Conservation (phyloP, 2,888 invertebrate genomes). For the Trissolcus brochymenae region DNA sequence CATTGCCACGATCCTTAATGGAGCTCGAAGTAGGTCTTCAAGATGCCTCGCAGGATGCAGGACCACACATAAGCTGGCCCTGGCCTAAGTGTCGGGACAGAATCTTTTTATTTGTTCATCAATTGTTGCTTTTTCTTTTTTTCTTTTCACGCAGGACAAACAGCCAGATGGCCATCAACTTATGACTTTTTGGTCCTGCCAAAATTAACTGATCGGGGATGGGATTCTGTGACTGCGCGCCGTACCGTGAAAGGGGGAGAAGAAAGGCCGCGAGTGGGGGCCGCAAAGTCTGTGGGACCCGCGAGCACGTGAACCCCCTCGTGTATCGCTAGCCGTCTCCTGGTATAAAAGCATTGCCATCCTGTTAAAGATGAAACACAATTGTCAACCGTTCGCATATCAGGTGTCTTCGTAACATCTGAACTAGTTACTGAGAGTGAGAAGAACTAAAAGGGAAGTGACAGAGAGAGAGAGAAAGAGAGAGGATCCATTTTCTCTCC, state of each 20-base stretch:
- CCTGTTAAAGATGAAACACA: slow-evolving; percentile 76
- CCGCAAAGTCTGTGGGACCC: slow-evolving; percentile 61
- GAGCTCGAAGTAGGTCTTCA: slow-evolving; percentile 69
- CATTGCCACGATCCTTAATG: slow-evolving; percentile 64
- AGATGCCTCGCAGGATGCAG: slow-evolving; percentile 57
- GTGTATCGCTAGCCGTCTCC: slow-evolving; percentile 66
- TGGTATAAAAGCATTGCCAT: slow-evolving; percentile 76
- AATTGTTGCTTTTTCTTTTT: slow-evolving; percentile 46
- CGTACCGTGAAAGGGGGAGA: slow-evolving; percentile 58
- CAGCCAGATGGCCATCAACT: no score
- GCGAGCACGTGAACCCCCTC: slow-evolving; percentile 66
- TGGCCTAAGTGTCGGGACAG: slow-evolving; percentile 24
- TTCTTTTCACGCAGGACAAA: not conserved
- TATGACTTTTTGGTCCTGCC: slow-evolving; percentile 57
- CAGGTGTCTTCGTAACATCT: slow-evolving; percentile 59
- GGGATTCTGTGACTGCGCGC: slow-evolving; percentile 30
- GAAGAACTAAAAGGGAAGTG: slow-evolving; percentile 33
- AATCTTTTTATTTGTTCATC: slow-evolving; percentile 13
- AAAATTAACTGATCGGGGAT: slow-evolving; percentile 59
- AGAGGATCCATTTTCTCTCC: slow-evolving; percentile 41
- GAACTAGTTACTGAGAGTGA: slow-evolving; percentile 47
- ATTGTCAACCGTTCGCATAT: slow-evolving; percentile 70
- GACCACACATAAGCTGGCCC: slow-evolving; percentile 52
- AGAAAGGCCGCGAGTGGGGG: slow-evolving; percentile 58
- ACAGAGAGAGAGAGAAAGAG: slow-evolving; percentile 28